Percentiles rank a stretch among this genome's conserved stretches.
phyloP scores from a whole-genome alignment of 2,113 vertebrate species.

The Dryoscopus gambensis region DNA sequence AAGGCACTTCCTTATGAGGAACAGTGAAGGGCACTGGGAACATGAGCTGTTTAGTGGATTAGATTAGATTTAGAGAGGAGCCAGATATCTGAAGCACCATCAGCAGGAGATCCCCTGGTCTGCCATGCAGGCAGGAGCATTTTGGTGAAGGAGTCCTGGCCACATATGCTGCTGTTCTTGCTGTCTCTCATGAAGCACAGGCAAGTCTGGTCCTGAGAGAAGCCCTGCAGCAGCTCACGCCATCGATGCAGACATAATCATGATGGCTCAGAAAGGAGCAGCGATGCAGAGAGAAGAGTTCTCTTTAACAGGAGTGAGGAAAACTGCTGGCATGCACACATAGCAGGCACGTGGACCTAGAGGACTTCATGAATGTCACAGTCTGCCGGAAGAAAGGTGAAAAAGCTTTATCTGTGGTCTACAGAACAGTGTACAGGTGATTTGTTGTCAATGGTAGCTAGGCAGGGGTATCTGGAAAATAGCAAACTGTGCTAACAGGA shows the following conservation, averaged over 20 bases:
- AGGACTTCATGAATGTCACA: neutral
- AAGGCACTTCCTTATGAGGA: neutral
- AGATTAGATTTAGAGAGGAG: neutral
- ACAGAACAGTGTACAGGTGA: neutral
- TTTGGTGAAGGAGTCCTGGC: neutral
- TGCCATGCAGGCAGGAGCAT: neutral
- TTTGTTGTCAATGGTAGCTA: neutral
- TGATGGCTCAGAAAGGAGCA: neutral
- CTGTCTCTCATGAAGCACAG: neutral
- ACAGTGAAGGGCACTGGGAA: neutral
- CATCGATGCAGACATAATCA: accelerated
- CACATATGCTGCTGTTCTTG: neutral
- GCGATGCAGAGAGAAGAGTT: neutral
- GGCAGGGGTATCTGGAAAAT: neutral
- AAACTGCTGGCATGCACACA: neutral
- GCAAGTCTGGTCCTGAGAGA: neutral
- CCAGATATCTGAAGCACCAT: neutral
- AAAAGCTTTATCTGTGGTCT: neutral
- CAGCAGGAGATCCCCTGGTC: neutral
- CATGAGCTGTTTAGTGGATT: neutral
- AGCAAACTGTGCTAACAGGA: neutral
- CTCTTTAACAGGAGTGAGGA: neutral
- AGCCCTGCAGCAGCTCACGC: neutral
- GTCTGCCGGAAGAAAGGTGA: neutral
- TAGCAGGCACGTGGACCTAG: neutral